Evolutionary conservation across 2,797 vertebrate species (phyloP).

Genomic region (Oreochromis grahami): DNA sequence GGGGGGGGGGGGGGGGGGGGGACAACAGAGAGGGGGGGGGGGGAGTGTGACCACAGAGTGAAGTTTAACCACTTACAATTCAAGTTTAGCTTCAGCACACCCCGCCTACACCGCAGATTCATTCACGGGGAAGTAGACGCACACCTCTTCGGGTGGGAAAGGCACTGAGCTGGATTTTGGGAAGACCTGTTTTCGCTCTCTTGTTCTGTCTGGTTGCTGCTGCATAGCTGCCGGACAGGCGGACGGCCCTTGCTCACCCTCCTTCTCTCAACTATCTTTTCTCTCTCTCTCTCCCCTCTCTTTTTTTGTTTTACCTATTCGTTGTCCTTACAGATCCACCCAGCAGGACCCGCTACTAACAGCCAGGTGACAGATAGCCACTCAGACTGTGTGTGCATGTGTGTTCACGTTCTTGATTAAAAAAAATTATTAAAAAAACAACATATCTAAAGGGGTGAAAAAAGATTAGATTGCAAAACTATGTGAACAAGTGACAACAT

Average conservation of each 20-base stretch:
- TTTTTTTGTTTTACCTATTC: constrained; percentile 31
- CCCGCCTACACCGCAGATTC: constrained; percentile 55
- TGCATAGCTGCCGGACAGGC: constrained; percentile 57
- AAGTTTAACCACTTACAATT: constrained; percentile 74
- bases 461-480: constrained; percentile 57
- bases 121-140: constrained; percentile 51
- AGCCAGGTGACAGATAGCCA: constrained; percentile 53
- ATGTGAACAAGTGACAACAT: constrained; percentile 49
- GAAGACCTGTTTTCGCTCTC: constrained; percentile 64
- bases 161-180: constrained; percentile 64
- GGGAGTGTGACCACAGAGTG: constrained; percentile 67
- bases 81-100: constrained; percentile 73
- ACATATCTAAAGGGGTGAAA: constrained; percentile 12
- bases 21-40: constrained; percentile 15
- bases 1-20: no score
- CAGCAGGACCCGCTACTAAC: constrained; percentile 31
- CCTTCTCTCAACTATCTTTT: constrained; percentile 53
- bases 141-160: constrained; percentile 56
- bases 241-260: constrained; percentile 45
- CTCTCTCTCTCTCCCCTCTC: constrained; percentile 34
- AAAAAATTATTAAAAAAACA: constrained; percentile 1
- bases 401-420: constrained; percentile 17
- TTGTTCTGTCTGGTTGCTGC: constrained; percentile 70
- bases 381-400: background rate
- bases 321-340: constrained; percentile 43